Conservation (phyloP, 2,797 vertebrate species). For the Pseudopleuronectes americanus region DNA sequence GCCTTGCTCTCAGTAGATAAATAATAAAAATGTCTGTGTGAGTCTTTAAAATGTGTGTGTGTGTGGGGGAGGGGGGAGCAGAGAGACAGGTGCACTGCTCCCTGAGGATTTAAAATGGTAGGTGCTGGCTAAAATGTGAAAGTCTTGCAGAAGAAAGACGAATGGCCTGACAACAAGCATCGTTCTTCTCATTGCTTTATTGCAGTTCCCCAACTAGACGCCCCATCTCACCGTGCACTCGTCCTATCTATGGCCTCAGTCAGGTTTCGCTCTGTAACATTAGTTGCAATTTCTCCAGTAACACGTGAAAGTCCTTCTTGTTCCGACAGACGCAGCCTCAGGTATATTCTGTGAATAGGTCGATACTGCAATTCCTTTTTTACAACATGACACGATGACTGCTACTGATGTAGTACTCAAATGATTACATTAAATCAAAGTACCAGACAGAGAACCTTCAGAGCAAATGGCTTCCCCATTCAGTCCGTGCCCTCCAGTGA, state of each 20-base stretch:
- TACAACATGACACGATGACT: constrained; percentile 1
- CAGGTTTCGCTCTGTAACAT: constrained; percentile 32
- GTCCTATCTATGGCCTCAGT: constrained; percentile 29
- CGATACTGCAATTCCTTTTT: neutral
- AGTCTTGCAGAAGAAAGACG: constrained; percentile 17
- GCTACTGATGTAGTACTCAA: neutral
- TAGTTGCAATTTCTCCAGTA: constrained; percentile 8
- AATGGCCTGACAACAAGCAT: constrained; percentile 9
- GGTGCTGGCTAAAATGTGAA: constrained; percentile 35
- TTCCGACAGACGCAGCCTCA: neutral
- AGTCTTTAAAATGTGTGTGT: constrained; percentile 14
- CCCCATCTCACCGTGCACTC: neutral
- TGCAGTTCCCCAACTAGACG: neutral
- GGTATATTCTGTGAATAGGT: neutral
- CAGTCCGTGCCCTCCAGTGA: neutral
- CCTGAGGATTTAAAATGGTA: constrained; percentile 32
- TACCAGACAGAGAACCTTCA: constrained; percentile 5
- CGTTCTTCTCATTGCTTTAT: neutral
- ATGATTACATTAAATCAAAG: constrained; percentile 27
- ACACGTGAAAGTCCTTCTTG: neutral
- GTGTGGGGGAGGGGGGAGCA: constrained; percentile 7
- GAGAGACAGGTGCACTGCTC: constrained; percentile 19
- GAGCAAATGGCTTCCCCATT: constrained; percentile 11
- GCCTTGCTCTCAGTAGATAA: constrained; percentile 9
- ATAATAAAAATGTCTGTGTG: constrained; percentile 13